These are phyloP conservation scores for Achatina immaculata DNA, from an alignment of 1,140 invertebrate species.

Conservation along the genomic window DNA sequence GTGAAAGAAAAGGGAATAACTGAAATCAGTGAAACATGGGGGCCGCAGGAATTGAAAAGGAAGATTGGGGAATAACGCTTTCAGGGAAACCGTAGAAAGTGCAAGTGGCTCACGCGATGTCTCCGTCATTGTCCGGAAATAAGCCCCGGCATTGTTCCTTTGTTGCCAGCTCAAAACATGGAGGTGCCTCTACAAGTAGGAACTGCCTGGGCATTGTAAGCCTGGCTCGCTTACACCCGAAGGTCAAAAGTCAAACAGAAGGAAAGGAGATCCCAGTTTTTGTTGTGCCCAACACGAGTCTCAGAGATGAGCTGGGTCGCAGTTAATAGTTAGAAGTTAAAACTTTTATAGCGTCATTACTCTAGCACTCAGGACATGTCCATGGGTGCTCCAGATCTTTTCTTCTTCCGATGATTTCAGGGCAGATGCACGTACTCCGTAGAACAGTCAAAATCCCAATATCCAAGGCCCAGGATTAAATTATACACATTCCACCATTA, in stretches of 20 bases:
- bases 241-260: neutral
- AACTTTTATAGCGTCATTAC: no score
- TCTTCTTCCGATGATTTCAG: no score
- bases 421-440: no score
- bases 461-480: no score
- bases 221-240: neutral
- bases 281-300: neutral
- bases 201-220: neutral
- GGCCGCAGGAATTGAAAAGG: neutral
- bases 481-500: no score
- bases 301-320: no score
- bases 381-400: no score
- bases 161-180: neutral
- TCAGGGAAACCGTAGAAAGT: neutral
- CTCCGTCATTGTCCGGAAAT: neutral
- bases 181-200: neutral
- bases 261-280: neutral
- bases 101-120: neutral
- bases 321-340: no score
- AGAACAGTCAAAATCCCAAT: no score
- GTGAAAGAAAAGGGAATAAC: neutral
- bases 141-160: neutral
- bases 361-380: no score
- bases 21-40: neutral
- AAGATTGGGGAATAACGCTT: neutral